phyloP scores from a whole-genome alignment of 2,113 vertebrate genomes.

The Aegotheles bennettii region DNA sequence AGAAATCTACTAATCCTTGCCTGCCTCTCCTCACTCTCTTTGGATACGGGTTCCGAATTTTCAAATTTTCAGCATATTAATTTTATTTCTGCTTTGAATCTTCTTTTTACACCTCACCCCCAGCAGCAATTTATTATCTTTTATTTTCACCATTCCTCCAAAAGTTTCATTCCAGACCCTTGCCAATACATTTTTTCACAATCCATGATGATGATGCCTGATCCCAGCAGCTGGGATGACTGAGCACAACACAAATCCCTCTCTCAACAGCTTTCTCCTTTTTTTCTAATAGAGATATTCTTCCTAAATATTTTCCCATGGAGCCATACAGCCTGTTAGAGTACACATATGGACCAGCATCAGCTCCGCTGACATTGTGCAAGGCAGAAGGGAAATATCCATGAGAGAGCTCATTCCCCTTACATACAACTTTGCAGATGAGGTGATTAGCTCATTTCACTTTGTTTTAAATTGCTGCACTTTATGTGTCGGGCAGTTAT shows the following conservation, averaged over 20 bases:
- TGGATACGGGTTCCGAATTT: background rate
- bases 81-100: background rate
- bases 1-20: background rate
- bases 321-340: background rate
- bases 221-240: background rate
- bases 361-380: background rate
- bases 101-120: background rate
- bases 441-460: background rate
- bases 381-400: background rate
- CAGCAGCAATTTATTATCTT: background rate
- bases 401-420: background rate
- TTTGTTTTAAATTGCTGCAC: background rate
- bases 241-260: background rate
- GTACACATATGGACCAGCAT: background rate
- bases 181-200: background rate
- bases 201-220: rapidly evolving
- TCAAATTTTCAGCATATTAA: background rate
- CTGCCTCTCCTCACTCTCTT: background rate
- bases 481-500: slow-evolving; percentile 30
- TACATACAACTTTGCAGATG: background rate
- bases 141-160: background rate
- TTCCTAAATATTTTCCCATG: background rate
- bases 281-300: background rate
- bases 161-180: background rate
- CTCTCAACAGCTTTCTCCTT: background rate